Percentiles rank a stretch among this genome's conserved stretches.
Conservation (phyloP, 1,140 invertebrate species). For the Archegozetes longisetosus region DNA sequence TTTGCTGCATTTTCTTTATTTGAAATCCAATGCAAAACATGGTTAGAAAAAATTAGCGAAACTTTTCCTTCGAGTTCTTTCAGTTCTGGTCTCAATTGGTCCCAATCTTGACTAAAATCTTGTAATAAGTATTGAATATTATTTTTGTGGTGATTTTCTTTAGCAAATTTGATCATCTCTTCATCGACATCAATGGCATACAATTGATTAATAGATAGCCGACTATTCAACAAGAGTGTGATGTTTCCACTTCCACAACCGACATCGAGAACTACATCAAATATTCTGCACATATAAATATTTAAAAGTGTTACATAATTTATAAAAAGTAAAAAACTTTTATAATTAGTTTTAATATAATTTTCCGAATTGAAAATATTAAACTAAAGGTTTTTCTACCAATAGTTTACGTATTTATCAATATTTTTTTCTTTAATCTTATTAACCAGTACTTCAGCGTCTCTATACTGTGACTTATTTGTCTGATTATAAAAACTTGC, state of each 20-base stretch:
- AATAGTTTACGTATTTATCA: neutral
- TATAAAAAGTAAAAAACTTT: neutral
- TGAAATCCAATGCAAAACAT: constrained; percentile 5
- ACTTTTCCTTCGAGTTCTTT: constrained; percentile 1
- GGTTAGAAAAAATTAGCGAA: constrained; percentile 9
- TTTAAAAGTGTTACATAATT: too few species aligned
- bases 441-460: too few species aligned
- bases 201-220: neutral
- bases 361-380: too few species aligned
- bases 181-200: constrained; percentile 1
- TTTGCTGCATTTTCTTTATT: constrained; percentile 1
- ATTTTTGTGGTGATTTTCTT: neutral
- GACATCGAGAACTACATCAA: constrained; percentile 3
- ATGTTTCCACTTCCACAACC: constrained; percentile 9
- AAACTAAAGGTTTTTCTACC: neutral
- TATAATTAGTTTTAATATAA: neutral
- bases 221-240: neutral
- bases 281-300: neutral
- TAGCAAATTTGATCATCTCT: constrained; percentile 1
- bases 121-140: neutral
- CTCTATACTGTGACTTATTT: too few species aligned
- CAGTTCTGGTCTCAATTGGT: neutral
- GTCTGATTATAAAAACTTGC: too few species aligned
- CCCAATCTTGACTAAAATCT: constrained; percentile 6
- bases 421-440: neutral